phyloP scores from a whole-genome alignment of 2,797 vertebrate species.

The Dendrocincla fuliginosa region DNA sequence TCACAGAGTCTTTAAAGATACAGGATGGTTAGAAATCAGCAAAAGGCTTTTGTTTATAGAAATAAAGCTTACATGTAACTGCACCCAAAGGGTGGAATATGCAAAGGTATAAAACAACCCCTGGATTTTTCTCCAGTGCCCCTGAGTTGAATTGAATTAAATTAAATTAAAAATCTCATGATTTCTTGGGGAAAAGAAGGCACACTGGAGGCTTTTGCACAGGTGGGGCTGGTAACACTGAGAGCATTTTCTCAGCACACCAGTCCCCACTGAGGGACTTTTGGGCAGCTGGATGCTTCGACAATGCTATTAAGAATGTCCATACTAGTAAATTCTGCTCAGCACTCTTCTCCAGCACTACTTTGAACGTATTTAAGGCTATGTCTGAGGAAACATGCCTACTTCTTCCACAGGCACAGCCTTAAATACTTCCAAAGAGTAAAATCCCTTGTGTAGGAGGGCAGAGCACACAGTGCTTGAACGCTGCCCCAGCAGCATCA shows the following conservation, averaged over 20 bases:
- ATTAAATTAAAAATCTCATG: neutral
- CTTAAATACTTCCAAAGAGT: neutral
- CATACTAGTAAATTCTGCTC: neutral
- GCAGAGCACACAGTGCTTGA: neutral
- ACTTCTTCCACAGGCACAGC: neutral
- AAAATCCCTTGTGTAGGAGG: neutral
- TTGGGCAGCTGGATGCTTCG: neutral
- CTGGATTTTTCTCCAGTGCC: neutral
- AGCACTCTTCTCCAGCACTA: neutral
- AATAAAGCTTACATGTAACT: neutral
- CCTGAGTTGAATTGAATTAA: neutral
- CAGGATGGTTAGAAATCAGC: neutral
- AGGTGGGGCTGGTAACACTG: neutral
- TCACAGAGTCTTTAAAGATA: neutral
- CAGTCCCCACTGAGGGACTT: neutral
- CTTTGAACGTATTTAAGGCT: neutral
- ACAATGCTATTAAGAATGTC: neutral
- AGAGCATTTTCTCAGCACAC: neutral
- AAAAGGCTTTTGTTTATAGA: neutral
- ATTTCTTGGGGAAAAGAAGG: neutral
- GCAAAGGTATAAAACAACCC: neutral
- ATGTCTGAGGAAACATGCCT: neutral
- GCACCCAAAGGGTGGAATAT: neutral
- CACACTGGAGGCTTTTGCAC: neutral
- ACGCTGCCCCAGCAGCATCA: neutral